These are phyloP conservation scores for Avahi laniger DNA, from an alignment of 2,797 vertebrate genomes.

Conservation along the genomic window DNA sequence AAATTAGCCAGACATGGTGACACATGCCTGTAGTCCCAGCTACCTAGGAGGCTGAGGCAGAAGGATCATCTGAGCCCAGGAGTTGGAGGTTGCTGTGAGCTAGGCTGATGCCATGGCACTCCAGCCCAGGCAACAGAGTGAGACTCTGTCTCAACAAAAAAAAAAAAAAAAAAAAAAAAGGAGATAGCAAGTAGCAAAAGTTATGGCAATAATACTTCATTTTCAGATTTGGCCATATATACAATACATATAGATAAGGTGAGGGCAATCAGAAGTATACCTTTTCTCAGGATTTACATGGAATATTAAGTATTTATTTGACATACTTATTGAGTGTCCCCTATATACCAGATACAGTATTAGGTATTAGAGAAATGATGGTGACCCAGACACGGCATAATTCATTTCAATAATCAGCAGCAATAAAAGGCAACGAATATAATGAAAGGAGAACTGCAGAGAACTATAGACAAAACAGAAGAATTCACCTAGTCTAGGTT, in stretches of 20 bases:
- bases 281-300: background rate
- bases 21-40: too few species aligned
- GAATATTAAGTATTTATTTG: background rate
- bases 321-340: background rate
- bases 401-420: background rate
- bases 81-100: too few species aligned
- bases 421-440: background rate
- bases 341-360: background rate
- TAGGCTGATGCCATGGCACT: too few species aligned
- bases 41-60: too few species aligned
- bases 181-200: background rate
- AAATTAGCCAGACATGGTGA: too few species aligned
- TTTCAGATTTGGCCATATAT: background rate
- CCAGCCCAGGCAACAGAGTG: too few species aligned
- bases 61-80: too few species aligned
- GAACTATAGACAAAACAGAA: background rate
- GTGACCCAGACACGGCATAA: background rate
- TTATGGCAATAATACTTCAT: background rate
- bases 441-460: background rate
- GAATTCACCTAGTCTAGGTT: background rate
- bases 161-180: too few species aligned
- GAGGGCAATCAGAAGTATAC: background rate
- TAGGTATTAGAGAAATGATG: background rate
- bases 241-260: background rate
- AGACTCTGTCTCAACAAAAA: too few species aligned